Conservation (phyloP, 2,113 vertebrate species). For the Pheucticus melanocephalus region DNA sequence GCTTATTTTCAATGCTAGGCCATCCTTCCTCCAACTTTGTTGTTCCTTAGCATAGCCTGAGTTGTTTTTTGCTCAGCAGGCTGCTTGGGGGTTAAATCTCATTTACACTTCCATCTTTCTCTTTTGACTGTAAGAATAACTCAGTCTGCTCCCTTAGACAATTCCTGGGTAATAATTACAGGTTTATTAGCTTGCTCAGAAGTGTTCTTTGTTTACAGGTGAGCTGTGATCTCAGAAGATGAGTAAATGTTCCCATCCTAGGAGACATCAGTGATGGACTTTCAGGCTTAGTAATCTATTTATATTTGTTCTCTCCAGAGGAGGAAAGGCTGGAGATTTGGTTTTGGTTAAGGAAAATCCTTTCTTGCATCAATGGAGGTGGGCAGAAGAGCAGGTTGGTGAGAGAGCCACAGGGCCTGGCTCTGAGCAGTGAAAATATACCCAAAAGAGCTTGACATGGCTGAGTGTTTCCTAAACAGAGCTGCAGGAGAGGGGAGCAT, state of each 20-base stretch:
- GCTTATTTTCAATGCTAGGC: background rate
- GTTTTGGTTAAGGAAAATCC: background rate
- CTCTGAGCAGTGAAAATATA: background rate
- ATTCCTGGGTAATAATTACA: constrained; percentile 16
- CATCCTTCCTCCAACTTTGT: background rate
- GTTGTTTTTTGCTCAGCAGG: background rate
- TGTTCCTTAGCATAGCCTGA: background rate
- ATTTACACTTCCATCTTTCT: background rate
- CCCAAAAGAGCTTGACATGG: background rate
- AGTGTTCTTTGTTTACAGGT: background rate
- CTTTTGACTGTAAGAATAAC: background rate
- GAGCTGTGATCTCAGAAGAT: background rate
- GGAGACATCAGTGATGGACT: background rate
- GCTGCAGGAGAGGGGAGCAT: background rate
- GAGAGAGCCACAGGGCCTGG: background rate
- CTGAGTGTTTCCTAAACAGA: background rate
- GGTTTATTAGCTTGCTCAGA: constrained; percentile 6
- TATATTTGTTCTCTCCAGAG: background rate
- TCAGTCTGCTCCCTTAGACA: background rate
- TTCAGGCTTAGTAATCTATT: background rate
- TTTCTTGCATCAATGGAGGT: background rate
- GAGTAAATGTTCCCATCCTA: background rate
- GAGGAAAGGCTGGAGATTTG: background rate
- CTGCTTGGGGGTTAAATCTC: background rate
- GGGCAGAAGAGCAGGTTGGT: background rate